Base-by-base conservation (phyloP, 1,140 invertebrate genomes). In the Papilio glaucus region DNA sequence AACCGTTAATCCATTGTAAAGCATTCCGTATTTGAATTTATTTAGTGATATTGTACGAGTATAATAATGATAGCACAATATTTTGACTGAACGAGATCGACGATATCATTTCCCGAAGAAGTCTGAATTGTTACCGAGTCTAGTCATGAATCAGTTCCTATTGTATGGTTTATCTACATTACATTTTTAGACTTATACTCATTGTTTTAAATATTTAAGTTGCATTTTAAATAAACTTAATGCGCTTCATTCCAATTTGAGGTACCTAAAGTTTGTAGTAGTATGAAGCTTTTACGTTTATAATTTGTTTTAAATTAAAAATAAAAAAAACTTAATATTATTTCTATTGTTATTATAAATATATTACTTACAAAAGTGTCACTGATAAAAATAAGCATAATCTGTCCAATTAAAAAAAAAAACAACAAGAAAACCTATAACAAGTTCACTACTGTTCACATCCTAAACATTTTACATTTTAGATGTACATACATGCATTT, bases 61-160 rank as follows among this genome's bases (percentile, higher is more conserved):
- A 76, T 60, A 67, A 75, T 60, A 70, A 75, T 69, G 45, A 68
- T 77, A 78, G 76, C 77, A 75, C 75, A 73, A 65, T 72, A 57
- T 78, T 82, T 81, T 79, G 88, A 89, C 84, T 87, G 87, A 87
- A 82, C 72, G 68, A 77, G 71, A 80, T 80, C 77, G 73, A 82
- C 80, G 77, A 80, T 83, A 77, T 79, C 67, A 70, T 76, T 80
- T 78, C 81, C 81, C 80, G 83, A 83, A 85, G 62, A 85, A 87
- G 85, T 86, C 85, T 85, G 81, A 83, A 76, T 74, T 76, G 62
- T 77, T 73, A 77, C 72, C 73, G 77, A 77, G 71, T 82, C 77
- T 85, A 83, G 84, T 85, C 80, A 74, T 74, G 74, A 71, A 75
- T 83, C 72, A 83, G 79, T 85, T 86, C 84, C 82, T 85, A 84